Base-by-base conservation (phyloP, 1,140 invertebrate species). In the Gerris buenoi region DNA sequence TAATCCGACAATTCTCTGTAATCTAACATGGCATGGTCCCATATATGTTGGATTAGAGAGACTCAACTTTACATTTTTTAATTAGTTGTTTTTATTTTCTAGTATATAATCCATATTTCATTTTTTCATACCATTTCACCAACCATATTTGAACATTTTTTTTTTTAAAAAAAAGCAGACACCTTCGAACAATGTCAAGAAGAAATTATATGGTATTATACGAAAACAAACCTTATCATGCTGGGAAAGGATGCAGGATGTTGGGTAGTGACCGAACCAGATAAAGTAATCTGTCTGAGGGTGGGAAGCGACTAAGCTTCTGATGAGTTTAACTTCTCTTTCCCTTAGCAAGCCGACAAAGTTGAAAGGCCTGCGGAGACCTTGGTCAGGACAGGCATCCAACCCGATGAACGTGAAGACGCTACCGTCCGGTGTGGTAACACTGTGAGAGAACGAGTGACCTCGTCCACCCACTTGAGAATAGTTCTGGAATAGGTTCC, bases 221-320 rank as follows among this genome's bases (percentile, higher is more conserved):
- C n/a, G n/a, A 25, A 57, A 29, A 63, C 63, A 14, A 64, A 68
- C 70, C 14, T 25, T 58, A 25, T 66, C 25, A 64, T 81, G 76
- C 23, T 86, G 79, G 0, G 85, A 79, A 22, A 91, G 76, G 70
- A 96, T 91, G 70, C 88, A 87, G 2, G 93, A 94, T 1, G 91
- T 93, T 15, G 94, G 93, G 79, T 95, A 96, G 77, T 97, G 94
- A 25, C 93, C 93, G 82, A 95, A 96, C 84, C 88, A 91, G 68
- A 93, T 79, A 18, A 86, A 87, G 70, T 85, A 85, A 2, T 68
- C 28, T 25, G 57, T 66, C 33, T 68, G 57, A 25, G 27, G 27
- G 27, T 63, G 29, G 1, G 81, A 79, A 66, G 81, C 73, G 23
- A 80, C 75, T 60, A 87, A 78, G 25, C 76, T 70, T 66, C 80